A percentile compares a stretch with the other conserved stretches of the same genome.
These are phyloP conservation scores for Cliona cf. orientalis DNA, from an alignment of 37 sponge, comb jelly and placozoan species.

Conservation along the genomic window DNA sequence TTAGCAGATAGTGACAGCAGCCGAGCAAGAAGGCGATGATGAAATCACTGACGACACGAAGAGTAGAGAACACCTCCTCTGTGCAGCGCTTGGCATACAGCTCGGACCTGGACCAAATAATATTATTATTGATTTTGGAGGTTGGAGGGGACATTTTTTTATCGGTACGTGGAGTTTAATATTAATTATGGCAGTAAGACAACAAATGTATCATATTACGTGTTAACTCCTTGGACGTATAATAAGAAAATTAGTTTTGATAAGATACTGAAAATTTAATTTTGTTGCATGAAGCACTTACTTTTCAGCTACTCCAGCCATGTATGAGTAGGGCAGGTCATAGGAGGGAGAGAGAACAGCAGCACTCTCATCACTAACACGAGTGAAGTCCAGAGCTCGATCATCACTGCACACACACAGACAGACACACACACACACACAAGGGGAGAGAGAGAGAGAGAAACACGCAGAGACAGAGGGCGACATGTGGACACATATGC, in stretches of 20 bases:
- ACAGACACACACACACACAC: slow-evolving; percentile 11
- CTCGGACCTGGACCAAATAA: slow-evolving; percentile 20
- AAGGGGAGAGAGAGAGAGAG: not conserved
- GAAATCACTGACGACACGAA: slow-evolving; percentile 26
- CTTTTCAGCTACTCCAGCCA: not conserved
- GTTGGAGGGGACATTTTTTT: too few species aligned
- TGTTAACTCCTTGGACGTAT: too few species aligned
- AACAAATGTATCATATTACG: too few species aligned
- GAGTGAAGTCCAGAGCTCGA: not conserved
- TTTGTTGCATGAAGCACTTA: not conserved
- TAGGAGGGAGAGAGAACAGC: not conserved
- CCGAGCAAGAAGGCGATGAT: slow-evolving; percentile 34
- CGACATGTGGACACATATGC: not conserved
- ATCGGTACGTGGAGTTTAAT: too few species aligned
- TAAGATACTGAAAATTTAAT: not conserved
- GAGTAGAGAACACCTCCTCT: slow-evolving; percentile 41
- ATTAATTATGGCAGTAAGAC: too few species aligned
- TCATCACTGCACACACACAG: slow-evolving; percentile 12
- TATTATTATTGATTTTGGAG: too few species aligned
- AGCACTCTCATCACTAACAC: not conserved
- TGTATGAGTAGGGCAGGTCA: not conserved
- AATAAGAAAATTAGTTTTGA: not conserved
- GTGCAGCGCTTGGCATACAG: not conserved
- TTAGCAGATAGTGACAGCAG: slow-evolving; percentile 11
- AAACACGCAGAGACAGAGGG: slow-evolving; percentile 1